Base-by-base conservation (phyloP, 2,888 invertebrate genomes). In the Chymomyza caudatula region DNA sequence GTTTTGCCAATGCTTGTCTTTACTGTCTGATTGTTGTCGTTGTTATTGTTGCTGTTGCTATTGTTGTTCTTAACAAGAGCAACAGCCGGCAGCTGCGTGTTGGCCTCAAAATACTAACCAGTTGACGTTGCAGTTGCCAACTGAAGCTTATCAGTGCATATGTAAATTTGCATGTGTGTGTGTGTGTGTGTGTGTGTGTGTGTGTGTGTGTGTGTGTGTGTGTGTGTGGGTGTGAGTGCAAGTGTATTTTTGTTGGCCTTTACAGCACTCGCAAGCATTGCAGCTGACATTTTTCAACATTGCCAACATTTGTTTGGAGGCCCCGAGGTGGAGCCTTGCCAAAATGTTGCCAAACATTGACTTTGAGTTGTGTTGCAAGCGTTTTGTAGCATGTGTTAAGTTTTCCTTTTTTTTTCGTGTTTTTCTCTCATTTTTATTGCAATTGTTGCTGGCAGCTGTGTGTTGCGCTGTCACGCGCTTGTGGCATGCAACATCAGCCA, bases 231-330 rank as follows among this genome's bases (percentile, higher is more conserved):
- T 29, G 29, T 29, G 8, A 11, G 29, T 11, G 29, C 11, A 2
- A 47, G 47, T 47, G 11, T 47, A 47, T 15, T 47, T 47, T 15
- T 47, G 47, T 47, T 19, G 15, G 47, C 47, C 51, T 15, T 65
- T 64, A 23, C 22, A 62, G 56, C 51, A 58, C 49, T 29, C 19
- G 55, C 55, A 57, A 17, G 29, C 29, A 37, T 11, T 78, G 82
- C 71, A 71, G 71, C 73, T 74, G 73, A 77, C 78, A 75, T 73
- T 81, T 76, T 75, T 74, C 70, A 63, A 67, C 60, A 61, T 64
- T 70, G 60, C 66, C 63, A 54, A 66, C 65, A 66, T 71, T 66
- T 65, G 29, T 37, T 37, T 11, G 29, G 2, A 11, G 11, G 4
- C 29, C 29, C 29, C 29, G 29, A 37, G 29, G 11, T 11, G 29